Evolutionary conservation across 2,113 vertebrate species (phyloP), one percentile per base, ranked within the genome.

Genomic region (Tupaia tana): DNA sequence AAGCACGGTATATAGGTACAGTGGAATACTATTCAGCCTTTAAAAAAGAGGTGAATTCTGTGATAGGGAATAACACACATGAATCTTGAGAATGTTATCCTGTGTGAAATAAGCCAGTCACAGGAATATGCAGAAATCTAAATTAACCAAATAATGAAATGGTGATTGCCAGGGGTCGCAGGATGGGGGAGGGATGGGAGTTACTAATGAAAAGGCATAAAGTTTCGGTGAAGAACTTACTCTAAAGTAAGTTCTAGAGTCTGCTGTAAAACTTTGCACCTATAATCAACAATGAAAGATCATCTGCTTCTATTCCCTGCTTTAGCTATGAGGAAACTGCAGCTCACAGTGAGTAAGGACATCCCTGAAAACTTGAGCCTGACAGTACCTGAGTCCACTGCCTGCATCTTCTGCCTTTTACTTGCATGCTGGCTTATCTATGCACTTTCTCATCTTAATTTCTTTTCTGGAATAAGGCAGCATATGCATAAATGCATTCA

Each of bases 381-480:
- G 3, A 71, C 12, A 61, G 9, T 29, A 19, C 52, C 31, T 61
- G 56, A 24, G 29, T 34, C 56, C 2, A 0, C 27, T 29, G 43
- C 43, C 13, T 29, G 10, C 1, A 19, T n/a, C 3, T 70, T 18
- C 31, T 66, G 22, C 27, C n/a, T 66, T 70, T 58, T 59, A 24
- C 54, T 81, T 34, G 12, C 5, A 18, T 54, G n/a, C 34, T 74
- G 82, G 1, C 29, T 79, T 86, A 18, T 77, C 81, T 82, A 56
- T 19, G 2, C 34, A 22, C 78, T 70, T 95, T 4, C 6, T 71
- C 12, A 56, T 80, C 7, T 70, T 93, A 67, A 71, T 59, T 88
- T 34, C 59, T 69, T 93, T 64, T 78, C 34, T 52, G 20, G n/a
- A 90, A 93, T 18, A 79, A 85, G n/a, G 59, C n/a, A 93, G 24